These are phyloP conservation scores for Papilio aristodemus DNA, from an alignment of 1,140 invertebrate species.

Conservation along the genomic window DNA sequence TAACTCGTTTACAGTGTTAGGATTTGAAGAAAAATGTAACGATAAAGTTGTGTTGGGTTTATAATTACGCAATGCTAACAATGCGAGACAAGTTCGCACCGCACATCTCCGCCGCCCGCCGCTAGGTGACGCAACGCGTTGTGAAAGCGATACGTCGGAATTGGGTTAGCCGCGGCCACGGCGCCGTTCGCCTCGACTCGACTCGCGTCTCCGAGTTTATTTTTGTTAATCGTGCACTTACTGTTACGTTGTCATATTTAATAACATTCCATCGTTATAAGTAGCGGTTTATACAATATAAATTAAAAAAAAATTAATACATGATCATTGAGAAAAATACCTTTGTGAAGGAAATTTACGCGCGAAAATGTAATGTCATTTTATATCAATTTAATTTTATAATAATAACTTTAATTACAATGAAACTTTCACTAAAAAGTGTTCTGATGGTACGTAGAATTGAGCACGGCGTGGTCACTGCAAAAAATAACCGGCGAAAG, in stretches of 20 bases:
- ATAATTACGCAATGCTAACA: conserved; percentile 30
- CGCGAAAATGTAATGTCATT: too few species aligned
- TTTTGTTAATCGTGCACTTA: conserved; percentile 35
- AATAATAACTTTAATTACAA: too few species aligned
- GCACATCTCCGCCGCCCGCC: conserved; percentile 26
- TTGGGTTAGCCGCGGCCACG: conserved; percentile 48
- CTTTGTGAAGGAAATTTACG: too few species aligned
- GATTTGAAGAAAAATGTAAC: background rate
- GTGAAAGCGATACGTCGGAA: conserved; percentile 63
- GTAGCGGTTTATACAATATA: background rate
- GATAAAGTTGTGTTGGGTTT: conserved; percentile 3
- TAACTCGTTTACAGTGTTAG: too few species aligned
- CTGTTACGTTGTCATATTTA: conserved; percentile 28
- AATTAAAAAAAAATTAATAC: background rate
- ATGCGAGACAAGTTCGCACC: conserved; percentile 32
- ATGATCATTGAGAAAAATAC: background rate
- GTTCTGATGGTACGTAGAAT: too few species aligned
- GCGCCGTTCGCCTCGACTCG: background rate
- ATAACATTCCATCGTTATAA: conserved; percentile 9
- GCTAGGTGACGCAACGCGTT: conserved; percentile 53
- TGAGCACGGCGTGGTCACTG: too few species aligned
- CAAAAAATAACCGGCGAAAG: too few species aligned
- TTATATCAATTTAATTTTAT: too few species aligned
- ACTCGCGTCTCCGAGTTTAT: conserved; percentile 35
- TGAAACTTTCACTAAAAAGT: too few species aligned